phyloP scores from a whole-genome alignment of 2,888 invertebrate species.

The Podotricha telesiphe region DNA sequence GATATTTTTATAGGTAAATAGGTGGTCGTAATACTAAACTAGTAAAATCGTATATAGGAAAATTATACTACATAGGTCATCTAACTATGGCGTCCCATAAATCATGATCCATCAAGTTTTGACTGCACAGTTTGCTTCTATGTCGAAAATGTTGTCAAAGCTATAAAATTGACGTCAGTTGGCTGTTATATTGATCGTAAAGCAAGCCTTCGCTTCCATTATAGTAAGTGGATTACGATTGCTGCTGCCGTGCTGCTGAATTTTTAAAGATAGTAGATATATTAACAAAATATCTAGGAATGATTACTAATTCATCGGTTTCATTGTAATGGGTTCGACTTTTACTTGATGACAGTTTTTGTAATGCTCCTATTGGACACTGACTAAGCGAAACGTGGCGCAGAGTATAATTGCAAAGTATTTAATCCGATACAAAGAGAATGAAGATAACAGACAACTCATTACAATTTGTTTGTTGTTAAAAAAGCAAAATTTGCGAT shows the following conservation, averaged over 20 bases:
- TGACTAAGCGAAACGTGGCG: no score
- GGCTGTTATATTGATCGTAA: slow-evolving; percentile 32
- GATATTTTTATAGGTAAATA: background rate
- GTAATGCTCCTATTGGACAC: no score
- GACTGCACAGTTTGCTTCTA: slow-evolving; percentile 20
- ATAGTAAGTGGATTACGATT: slow-evolving; percentile 27
- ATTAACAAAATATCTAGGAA: background rate
- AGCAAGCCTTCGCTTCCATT: slow-evolving; percentile 32
- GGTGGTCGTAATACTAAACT: background rate
- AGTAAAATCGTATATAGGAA: background rate
- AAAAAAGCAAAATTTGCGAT: no score
- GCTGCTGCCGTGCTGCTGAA: background rate
- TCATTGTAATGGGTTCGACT: no score
- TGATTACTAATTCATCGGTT: background rate
- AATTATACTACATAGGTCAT: background rate
- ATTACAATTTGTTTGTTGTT: no score
- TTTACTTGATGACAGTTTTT: no score
- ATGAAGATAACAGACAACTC: no score
- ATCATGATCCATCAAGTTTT: slow-evolving; percentile 25
- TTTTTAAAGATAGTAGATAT: background rate
- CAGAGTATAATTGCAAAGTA: no score
- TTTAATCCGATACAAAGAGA: no score
- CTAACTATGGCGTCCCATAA: slow-evolving; percentile 1
- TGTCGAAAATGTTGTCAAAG: slow-evolving; percentile 33
- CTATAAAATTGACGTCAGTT: slow-evolving; percentile 33